Percentiles rank a stretch among this genome's conserved stretches.
These are phyloP conservation scores for Amphimallon solstitiale DNA, from an alignment of 2,888 invertebrate genomes.

Conservation along the genomic window DNA sequence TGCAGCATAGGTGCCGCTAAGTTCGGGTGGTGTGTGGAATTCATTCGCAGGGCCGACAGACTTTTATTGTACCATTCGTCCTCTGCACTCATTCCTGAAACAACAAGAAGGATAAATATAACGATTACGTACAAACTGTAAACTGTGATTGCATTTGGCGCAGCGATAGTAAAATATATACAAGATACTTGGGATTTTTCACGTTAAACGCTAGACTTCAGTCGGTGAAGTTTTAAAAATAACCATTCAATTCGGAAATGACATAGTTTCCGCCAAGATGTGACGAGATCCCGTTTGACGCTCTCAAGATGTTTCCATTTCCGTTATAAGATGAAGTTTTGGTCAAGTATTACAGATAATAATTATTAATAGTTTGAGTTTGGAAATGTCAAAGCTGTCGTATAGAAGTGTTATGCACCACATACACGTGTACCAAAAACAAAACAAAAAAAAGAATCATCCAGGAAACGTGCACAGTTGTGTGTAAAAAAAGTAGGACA, in stretches of 20 bases:
- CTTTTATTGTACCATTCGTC: slow-evolving; percentile 99
- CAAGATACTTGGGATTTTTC: too few species aligned
- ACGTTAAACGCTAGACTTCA: background rate
- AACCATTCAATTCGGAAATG: slow-evolving; percentile 49
- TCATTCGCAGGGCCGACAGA: slow-evolving; percentile 95
- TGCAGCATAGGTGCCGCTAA: slow-evolving; percentile 96
- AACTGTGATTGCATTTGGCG: background rate
- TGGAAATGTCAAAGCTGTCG: background rate
- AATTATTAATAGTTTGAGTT: slow-evolving; percentile 25
- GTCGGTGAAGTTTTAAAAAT: slow-evolving; percentile 41
- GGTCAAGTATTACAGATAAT: slow-evolving; percentile 11
- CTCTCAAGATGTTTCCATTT: slow-evolving; percentile 62
- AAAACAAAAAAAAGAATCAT: too few species aligned
- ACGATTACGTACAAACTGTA: background rate
- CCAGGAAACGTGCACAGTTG: too few species aligned
- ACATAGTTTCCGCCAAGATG: slow-evolving; percentile 50
- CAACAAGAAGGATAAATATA: slow-evolving; percentile 27
- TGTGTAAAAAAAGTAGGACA: too few species aligned
- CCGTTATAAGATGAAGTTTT: slow-evolving; percentile 56
- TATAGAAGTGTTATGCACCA: too few species aligned
- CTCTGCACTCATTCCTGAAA: slow-evolving; percentile 88
- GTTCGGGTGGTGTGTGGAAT: slow-evolving; percentile 94
- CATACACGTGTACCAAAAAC: too few species aligned
- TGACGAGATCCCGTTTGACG: slow-evolving; percentile 57
- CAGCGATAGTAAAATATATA: too few species aligned